Evolutionary conservation across 2,113 vertebrate species (phyloP), one percentile per base, ranked within the genome.

Genomic region (Trematocara stigmaticum): DNA sequence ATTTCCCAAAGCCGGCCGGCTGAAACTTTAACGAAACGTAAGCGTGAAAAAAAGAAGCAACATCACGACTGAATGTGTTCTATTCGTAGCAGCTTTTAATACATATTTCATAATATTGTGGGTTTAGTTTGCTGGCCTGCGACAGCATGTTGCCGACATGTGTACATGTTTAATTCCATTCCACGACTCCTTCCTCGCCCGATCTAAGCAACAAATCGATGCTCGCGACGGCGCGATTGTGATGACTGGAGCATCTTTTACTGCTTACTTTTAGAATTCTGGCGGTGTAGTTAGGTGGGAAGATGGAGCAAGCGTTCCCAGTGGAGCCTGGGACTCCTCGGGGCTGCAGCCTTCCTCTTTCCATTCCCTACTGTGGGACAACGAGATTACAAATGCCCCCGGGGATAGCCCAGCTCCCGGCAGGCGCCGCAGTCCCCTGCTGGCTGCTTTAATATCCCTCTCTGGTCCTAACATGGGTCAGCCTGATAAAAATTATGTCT

Each of bases 11-110:
- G 83, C 83, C 74, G 40, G 69, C 57, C 74, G 3, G 78, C 81
- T 91, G 80, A 92, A 93, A 91, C 86, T 92, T 91, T 92, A 89
- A 95, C 92, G 88, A 88, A 87, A 93, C 80, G 84, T 88, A 87
- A 86, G 80, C 47, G 47, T 42, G 81, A 81, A 89, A 78, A 47
- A 66, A 78, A 85, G 55, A 34, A 64, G 78, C 6, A 88, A 66
- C 87, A 91, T 85, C 42, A 83, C 82, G 82, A 55, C 87, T 78
- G 89, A 86, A 84, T 38, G 23, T 79, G 82, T 76, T 53, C 74
- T 84, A 29, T 64, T 80, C 83, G 52, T 31, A 11, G 87, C 47
- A 92, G 86, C 88, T 84, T 90, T 16, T n/a, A 5, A 84, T 90
- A 2, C 52, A 90, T 90, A 71, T 87, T 87, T 91, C 84, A 95